Evolutionary conservation across 1,140 invertebrate genomes (phyloP).

Genomic region (Idris sp.): DNA sequence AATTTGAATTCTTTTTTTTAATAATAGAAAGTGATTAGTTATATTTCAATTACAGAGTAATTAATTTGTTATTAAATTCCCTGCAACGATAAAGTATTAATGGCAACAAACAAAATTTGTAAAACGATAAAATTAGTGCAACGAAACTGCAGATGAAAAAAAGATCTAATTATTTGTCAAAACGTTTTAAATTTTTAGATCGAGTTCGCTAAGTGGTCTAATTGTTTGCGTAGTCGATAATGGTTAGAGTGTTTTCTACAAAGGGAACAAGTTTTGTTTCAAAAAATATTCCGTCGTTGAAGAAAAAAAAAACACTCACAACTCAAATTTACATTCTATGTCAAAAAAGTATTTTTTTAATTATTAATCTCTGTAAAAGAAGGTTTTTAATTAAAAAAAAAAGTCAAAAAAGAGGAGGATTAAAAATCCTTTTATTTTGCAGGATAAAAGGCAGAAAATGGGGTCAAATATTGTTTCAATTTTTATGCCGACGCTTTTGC

Average conservation of each 20-base stretch:
- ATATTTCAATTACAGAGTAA: too few species aligned
- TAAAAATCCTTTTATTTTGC: too few species aligned
- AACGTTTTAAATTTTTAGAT: conserved; percentile 65
- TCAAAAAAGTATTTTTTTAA: too few species aligned
- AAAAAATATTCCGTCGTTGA: conserved; percentile 13
- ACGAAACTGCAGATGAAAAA: conserved; percentile 40
- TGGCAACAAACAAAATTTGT: conserved; percentile 24
- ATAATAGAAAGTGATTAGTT: too few species aligned
- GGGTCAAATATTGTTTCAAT: not conserved
- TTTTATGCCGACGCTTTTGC: conserved; percentile 5
- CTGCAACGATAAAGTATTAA: conserved; percentile 18
- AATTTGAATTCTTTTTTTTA: too few species aligned
- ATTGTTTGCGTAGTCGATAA: conserved; percentile 62
- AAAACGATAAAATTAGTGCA: conserved; percentile 53
- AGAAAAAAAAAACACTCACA: too few species aligned
- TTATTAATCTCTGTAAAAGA: too few species aligned
- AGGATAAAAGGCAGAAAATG: too few species aligned
- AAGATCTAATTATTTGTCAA: conserved; percentile 60
- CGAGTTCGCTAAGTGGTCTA: conserved; percentile 63
- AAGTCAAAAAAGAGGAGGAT: too few species aligned
- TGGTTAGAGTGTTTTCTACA: conserved; percentile 25
- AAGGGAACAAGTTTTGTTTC: conserved; percentile 16
- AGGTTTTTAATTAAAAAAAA: too few species aligned
- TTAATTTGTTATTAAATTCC: conserved; percentile 1
- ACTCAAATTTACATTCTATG: too few species aligned